Evolutionary conservation across 2,888 invertebrate species (phyloP).

Genomic region (Trachelus tabidus): DNA sequence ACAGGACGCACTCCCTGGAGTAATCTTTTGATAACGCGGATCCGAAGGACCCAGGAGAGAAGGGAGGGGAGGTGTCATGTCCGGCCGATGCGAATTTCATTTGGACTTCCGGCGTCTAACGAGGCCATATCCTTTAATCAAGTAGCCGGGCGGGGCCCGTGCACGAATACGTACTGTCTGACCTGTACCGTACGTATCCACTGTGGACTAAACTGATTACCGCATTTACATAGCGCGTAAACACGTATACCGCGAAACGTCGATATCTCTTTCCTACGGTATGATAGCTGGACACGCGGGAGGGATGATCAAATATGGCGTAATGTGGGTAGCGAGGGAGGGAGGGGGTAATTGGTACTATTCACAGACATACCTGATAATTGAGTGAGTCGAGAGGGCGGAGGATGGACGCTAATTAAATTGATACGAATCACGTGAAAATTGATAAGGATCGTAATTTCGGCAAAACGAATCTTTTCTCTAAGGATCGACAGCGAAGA

Average conservation of each 20-base stretch:
- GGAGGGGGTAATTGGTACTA: background rate
- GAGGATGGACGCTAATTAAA: background rate
- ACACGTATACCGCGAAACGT: slow-evolving; percentile 10
- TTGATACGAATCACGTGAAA: background rate
- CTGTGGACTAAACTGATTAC: slow-evolving; percentile 22
- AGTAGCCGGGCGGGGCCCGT: slow-evolving; percentile 4
- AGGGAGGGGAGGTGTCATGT: no score
- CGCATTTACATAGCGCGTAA: slow-evolving; percentile 24
- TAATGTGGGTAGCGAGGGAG: background rate
- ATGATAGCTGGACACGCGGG: background rate
- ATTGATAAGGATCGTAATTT: background rate
- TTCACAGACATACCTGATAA: background rate
- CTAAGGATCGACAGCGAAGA: no score
- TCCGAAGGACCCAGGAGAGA: no score
- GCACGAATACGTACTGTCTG: slow-evolving; percentile 3
- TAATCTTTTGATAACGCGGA: background rate
- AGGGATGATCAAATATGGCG: background rate
- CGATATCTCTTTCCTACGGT: slow-evolving; percentile 8
- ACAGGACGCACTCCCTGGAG: background rate
- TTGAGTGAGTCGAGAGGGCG: background rate
- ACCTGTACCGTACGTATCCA: slow-evolving; percentile 5
- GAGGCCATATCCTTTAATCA: slow-evolving; percentile 22
- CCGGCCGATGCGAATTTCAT: background rate
- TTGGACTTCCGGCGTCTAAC: background rate
- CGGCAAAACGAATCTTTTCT: no score